Percentiles rank a stretch among this genome's conserved stretches.
Conservation (phyloP, 2,797 vertebrate species). For the Sebastes jordani region DNA sequence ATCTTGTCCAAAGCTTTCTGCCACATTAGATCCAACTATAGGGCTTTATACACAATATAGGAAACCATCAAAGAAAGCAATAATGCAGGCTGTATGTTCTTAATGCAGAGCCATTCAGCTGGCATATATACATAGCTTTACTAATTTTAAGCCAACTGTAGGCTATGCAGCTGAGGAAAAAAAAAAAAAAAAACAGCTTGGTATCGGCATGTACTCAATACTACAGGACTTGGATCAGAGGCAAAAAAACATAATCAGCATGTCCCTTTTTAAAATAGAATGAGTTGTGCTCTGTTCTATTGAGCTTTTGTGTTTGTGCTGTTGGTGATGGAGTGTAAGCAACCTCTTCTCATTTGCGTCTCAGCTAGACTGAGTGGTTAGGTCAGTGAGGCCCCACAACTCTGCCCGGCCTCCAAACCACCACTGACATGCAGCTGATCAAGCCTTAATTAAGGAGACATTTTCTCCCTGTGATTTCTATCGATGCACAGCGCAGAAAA, state of each 20-base stretch:
- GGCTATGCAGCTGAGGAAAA: not conserved
- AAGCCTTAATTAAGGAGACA: slow-evolving; percentile 96
- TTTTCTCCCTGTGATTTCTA: slow-evolving; percentile 97
- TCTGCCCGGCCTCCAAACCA: slow-evolving; percentile 81
- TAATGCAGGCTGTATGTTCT: not conserved
- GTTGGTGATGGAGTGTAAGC: slow-evolving; percentile 25
- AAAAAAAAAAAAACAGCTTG: not conserved
- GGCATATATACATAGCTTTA: not conserved
- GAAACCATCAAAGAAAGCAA: not conserved
- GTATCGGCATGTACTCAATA: not conserved
- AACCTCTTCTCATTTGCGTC: slow-evolving; percentile 45
- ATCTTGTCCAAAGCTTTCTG: not conserved
- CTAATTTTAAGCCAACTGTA: not conserved
- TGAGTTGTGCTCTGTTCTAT: not conserved
- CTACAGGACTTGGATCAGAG: not conserved
- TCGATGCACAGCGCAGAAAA: slow-evolving; percentile 87
- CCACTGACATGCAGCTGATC: slow-evolving; percentile 92
- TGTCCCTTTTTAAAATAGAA: not conserved
- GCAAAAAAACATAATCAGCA: not conserved
- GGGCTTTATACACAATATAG: not conserved
- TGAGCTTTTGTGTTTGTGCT: slow-evolving; percentile 3
- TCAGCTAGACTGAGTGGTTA: slow-evolving; percentile 39
- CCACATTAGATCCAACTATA: not conserved
- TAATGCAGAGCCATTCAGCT: not conserved
- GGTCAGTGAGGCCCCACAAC: slow-evolving; percentile 57